Evolutionary conservation across 2,888 invertebrate species (phyloP).

Genomic region (Bellardia pandia): DNA sequence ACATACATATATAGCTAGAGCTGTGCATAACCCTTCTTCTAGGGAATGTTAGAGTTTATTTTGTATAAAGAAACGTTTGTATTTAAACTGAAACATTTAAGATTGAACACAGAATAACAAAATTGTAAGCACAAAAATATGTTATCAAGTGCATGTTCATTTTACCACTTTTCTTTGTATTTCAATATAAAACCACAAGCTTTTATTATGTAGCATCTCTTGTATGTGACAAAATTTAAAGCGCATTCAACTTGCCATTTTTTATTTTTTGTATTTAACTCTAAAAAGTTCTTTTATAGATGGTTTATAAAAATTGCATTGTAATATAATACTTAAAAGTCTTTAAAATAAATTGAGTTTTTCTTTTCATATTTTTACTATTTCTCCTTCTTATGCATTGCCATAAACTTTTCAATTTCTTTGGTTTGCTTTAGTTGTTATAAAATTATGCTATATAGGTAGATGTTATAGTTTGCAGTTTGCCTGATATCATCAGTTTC

Average conservation of each 20-base stretch:
- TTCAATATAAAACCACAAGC: slow-evolving; percentile 34
- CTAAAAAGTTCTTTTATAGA: not conserved
- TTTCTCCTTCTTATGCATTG: slow-evolving; percentile 13
- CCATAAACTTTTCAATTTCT: not conserved
- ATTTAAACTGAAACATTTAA: slow-evolving; percentile 4
- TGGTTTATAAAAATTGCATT: slow-evolving; percentile 27
- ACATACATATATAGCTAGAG: not conserved
- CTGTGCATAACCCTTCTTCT: not conserved
- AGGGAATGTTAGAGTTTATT: not conserved
- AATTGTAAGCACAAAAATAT: not conserved
- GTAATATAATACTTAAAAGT: slow-evolving; percentile 55
- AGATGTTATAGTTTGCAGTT: not conserved
- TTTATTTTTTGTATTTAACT: not conserved
- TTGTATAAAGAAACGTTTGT: slow-evolving; percentile 12
- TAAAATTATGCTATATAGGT: not conserved
- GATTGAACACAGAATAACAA: not conserved
- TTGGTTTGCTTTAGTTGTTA: slow-evolving; percentile 2
- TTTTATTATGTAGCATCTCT: not conserved
- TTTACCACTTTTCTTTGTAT: slow-evolving; percentile 41
- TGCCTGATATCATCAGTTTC: slow-evolving; percentile 38
- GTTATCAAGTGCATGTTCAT: slow-evolving; percentile 16
- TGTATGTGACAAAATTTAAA: not conserved
- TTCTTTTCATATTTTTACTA: not conserved
- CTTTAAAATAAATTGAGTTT: slow-evolving; percentile 65
- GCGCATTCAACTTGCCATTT: slow-evolving; percentile 1